These are phyloP conservation scores for Iselma pallidipennis DNA, from an alignment of 2,888 invertebrate genomes.

Conservation along the genomic window DNA sequence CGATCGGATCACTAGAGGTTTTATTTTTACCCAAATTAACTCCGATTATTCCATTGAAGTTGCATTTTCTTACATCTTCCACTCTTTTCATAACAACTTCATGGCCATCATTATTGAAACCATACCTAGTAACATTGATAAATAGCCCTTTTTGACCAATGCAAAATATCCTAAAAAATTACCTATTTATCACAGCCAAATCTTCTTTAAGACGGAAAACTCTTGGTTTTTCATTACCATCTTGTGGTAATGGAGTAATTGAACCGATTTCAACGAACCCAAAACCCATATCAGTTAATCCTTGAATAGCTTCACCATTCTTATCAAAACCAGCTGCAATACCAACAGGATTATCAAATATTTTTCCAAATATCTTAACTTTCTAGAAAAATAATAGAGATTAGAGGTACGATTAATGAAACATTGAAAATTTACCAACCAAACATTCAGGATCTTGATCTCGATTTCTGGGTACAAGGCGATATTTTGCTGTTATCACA, in stretches of 20 bases:
- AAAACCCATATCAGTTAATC: constrained; percentile 84
- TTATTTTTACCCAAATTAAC: constrained; percentile 98
- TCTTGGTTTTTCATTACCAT: constrained; percentile 90
- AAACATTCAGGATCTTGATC: constrained; percentile 67
- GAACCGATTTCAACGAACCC: constrained; percentile 97
- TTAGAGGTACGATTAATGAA: background rate
- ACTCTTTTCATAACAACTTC: constrained; percentile 72
- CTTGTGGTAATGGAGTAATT: constrained; percentile 91
- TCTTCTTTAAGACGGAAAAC: constrained; percentile 88
- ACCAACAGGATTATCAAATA: constrained; percentile 90
- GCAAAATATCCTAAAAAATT: background rate
- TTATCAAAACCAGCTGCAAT: constrained; percentile 99
- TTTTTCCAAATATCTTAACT: constrained; percentile 70
- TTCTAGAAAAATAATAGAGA: constrained; percentile 58
- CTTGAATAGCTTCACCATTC: constrained; percentile 87
- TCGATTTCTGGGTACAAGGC: constrained; percentile 66
- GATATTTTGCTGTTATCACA: constrained; percentile 75
- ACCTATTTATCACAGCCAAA: constrained; percentile 87
- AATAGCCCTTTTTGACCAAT: background rate
- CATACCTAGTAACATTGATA: constrained; percentile 63
- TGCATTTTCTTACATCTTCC: constrained; percentile 58
- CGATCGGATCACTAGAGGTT: constrained; percentile 69
- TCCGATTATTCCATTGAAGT: constrained; percentile 70
- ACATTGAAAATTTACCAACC: constrained; percentile 64
- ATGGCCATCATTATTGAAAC: constrained; percentile 96